phyloP scores from a whole-genome alignment of 2,888 invertebrate species.

The Apamea anceps region DNA sequence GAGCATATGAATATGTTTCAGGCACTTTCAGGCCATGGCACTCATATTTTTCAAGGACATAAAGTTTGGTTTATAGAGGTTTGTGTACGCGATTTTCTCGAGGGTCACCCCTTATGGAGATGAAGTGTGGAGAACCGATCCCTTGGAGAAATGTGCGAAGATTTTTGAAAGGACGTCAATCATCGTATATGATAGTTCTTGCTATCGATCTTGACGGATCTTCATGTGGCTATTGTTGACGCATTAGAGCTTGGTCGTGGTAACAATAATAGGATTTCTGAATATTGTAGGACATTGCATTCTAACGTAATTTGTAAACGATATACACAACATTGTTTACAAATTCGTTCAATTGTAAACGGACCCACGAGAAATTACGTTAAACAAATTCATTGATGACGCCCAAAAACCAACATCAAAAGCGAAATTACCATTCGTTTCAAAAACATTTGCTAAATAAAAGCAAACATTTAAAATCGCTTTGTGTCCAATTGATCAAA shows the following conservation, averaged over 20 bases:
- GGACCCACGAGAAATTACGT: neutral
- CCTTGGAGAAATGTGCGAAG: slow-evolving; percentile 56
- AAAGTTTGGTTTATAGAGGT: slow-evolving; percentile 59
- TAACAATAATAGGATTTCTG: neutral
- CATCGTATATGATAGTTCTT: slow-evolving; percentile 37
- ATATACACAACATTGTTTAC: slow-evolving; percentile 14
- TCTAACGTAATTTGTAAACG: neutral
- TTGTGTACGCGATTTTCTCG: slow-evolving; percentile 47
- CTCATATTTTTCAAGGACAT: slow-evolving; percentile 65
- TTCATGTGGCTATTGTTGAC: slow-evolving; percentile 16
- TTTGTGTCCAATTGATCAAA: slow-evolving; percentile 55
- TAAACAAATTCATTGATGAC: slow-evolving; percentile 36
- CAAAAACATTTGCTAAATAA: slow-evolving; percentile 54
- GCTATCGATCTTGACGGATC: slow-evolving; percentile 12
- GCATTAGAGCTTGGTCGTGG: slow-evolving; percentile 8
- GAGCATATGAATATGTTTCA: slow-evolving; percentile 76
- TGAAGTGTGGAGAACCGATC: slow-evolving; percentile 47
- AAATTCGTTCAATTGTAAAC: slow-evolving; percentile 8
- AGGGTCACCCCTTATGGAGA: slow-evolving; percentile 43
- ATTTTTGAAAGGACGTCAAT: slow-evolving; percentile 44
- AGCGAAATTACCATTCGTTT: slow-evolving; percentile 40
- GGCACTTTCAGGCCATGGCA: slow-evolving; percentile 51
- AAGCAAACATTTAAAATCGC: slow-evolving; percentile 50
- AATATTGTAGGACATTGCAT: neutral
- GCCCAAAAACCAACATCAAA: slow-evolving; percentile 39